Evolutionary conservation across 2,113 vertebrate species (phyloP), one percentile per base, ranked within the genome.

Genomic region (Dryoscopus gambensis): DNA sequence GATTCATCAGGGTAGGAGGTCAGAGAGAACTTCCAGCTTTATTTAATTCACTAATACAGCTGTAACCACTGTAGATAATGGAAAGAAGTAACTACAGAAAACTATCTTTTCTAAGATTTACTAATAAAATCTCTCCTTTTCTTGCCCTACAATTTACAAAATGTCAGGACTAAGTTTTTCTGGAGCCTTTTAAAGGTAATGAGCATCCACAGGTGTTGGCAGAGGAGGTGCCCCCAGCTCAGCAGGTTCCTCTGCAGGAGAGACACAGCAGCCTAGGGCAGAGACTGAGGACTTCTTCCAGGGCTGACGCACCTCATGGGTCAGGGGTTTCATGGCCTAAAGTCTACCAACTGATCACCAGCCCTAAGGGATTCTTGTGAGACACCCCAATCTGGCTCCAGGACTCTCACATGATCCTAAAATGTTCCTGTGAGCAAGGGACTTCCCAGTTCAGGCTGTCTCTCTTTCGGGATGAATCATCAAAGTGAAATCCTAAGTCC

Each of bases 301-400:
- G 64, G 11, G 33, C 40, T 84, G 64, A 12, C 65, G 37, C 5
- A 50, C 9, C 47, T 63, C 42, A 20, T 37, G 28, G 23, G 18
- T 57, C n/a, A 67, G 60, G 19, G 6, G 5, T 37, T 74, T 70
- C 50, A 30, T 40, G 31, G 28, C 15, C 62, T 75, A 31, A 79
- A 75, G 1, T 46, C 39, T 35, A 18, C 23, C 10, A 49, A 7
- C 13, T 19, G 9, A 60, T 23, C 0, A 0, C 6, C 6, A 15
- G 37, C 33, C 76, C 30, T 35, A 39, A 52, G 10, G 15, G 6
- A 56, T 59, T 30, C 2, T 30, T 67, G 4, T 70, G 18, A 73
- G 37, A 37, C 6, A 64, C 3, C 0, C 3, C 30, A 52, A 0
- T 5, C 9, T 49, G 49, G 11, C 9, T 28, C 8, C 2, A 60